A percentile compares a stretch with the other conserved stretches of the same genome.
These are phyloP conservation scores for Cephus rjabovi DNA, from an alignment of 2,888 invertebrate species.

Conservation along the genomic window DNA sequence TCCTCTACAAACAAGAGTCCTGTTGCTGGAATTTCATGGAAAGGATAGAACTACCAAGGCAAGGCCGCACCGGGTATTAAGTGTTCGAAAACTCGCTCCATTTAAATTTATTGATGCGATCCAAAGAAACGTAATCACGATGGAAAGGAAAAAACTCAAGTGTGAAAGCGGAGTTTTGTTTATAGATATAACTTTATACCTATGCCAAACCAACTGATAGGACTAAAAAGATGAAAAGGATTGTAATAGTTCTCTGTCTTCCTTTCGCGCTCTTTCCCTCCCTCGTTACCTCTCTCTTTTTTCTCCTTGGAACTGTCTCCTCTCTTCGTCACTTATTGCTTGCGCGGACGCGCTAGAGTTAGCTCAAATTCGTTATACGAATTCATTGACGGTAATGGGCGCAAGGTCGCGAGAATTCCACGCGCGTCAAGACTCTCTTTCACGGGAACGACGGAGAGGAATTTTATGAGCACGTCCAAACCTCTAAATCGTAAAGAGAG, in stretches of 20 bases:
- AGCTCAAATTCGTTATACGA: neutral
- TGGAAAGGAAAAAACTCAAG: neutral
- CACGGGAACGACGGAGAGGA: constrained; percentile 13
- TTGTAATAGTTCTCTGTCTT: neutral
- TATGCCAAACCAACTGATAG: neutral
- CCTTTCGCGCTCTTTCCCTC: neutral
- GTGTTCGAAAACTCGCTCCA: neutral
- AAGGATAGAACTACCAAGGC: neutral
- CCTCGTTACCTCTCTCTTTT: neutral
- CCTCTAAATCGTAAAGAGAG: neutral
- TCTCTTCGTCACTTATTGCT: neutral
- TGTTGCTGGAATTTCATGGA: neutral
- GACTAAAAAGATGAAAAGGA: neutral
- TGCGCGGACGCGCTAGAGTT: neutral
- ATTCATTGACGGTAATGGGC: constrained; percentile 38
- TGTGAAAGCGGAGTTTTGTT: neutral
- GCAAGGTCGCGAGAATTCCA: constrained; percentile 48
- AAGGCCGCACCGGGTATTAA: neutral
- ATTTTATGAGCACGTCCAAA: constrained; percentile 12
- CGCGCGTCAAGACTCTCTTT: constrained; percentile 15
- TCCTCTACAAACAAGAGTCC: neutral
- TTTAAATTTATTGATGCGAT: neutral
- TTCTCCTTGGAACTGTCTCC: neutral
- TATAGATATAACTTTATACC: neutral
- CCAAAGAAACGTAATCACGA: neutral